Conservation (phyloP, 2,113 vertebrate genomes). For the Tylochromis polylepis region DNA sequence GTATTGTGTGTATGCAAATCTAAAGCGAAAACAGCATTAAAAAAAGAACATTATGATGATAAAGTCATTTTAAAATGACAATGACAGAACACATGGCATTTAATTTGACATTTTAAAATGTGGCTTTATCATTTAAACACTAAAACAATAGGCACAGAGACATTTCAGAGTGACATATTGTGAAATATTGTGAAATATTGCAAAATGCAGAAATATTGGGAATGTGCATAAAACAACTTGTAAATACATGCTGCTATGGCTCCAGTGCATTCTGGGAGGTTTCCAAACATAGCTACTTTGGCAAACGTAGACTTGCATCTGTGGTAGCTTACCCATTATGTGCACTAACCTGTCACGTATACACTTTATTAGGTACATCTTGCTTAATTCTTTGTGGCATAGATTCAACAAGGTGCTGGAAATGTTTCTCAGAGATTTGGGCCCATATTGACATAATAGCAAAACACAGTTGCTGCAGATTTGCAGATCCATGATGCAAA, state of each 20-base stretch:
- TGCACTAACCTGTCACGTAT: background rate
- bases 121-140: background rate
- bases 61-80: background rate
- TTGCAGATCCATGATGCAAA: background rate
- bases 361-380: background rate
- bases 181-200: background rate
- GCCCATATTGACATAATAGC: background rate
- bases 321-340: background rate
- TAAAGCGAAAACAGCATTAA: background rate
- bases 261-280: background rate
- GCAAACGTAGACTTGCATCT: background rate
- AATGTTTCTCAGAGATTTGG: background rate
- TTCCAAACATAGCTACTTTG: background rate
- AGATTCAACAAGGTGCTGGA: background rate
- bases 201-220: background rate
- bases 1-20: background rate
- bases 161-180: background rate
- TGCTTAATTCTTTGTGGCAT: background rate
- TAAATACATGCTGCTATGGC: background rate
- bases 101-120: background rate
- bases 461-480: background rate
- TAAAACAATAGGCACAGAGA: background rate
- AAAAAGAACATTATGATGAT: background rate
- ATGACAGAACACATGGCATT: background rate
- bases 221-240: background rate